Evolutionary conservation across 2,113 vertebrate species (phyloP).

Genomic region (Megaleporinus macrocephalus): DNA sequence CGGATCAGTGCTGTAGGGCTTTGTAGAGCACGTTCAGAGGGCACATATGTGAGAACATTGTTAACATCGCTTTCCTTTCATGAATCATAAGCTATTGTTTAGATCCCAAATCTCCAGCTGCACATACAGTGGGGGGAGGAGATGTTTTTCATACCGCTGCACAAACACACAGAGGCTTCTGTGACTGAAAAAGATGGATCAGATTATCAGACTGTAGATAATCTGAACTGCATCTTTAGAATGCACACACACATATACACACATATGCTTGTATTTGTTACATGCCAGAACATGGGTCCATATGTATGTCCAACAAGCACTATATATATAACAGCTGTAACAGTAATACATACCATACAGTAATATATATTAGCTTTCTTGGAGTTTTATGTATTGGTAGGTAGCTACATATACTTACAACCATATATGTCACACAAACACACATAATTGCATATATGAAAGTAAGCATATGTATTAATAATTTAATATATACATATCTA

Average conservation of each 20-base stretch:
- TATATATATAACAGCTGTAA: not conserved
- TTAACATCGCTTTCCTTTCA: not conserved
- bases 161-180: conserved; percentile 49
- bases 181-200: not conserved
- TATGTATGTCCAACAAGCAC: too few species aligned
- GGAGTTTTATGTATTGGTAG: too few species aligned
- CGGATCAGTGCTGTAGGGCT: too few species aligned
- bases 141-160: conserved; percentile 33
- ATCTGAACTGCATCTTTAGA: conserved; percentile 21
- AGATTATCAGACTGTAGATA: conserved; percentile 39
- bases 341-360: not conserved
- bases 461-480: too few species aligned
- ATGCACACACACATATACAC: conserved; percentile 7
- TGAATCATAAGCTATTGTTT: not conserved
- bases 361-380: too few species aligned
- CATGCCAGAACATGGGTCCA: not conserved
- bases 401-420: too few species aligned
- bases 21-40: too few species aligned
- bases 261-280: not conserved
- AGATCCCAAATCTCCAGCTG: not conserved
- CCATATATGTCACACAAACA: too few species aligned
- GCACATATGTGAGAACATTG: not conserved
- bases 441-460: too few species aligned
- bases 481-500: too few species aligned
- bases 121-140: not conserved